Evolutionary conservation across 2,888 invertebrate species (phyloP).

Genomic region (Sesamia inferens): DNA sequence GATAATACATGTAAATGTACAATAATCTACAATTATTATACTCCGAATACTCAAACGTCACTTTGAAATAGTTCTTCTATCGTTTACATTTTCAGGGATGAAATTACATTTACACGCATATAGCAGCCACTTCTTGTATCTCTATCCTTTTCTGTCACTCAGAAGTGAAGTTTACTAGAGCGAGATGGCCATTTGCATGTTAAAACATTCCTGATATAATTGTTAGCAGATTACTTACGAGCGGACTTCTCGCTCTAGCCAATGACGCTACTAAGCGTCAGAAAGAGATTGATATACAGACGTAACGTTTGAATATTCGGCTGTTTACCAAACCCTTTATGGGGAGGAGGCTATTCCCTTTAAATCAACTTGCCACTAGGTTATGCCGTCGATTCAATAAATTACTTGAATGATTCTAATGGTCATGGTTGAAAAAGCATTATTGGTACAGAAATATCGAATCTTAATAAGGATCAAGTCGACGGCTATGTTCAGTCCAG

Average conservation of each 20-base stretch:
- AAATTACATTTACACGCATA: not conserved
- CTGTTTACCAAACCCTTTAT: slow-evolving; percentile 20
- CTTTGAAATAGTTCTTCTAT: not conserved
- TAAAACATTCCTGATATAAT: not conserved
- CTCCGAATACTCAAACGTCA: slow-evolving; percentile 16
- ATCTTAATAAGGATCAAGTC: not conserved
- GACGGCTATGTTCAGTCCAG: slow-evolving; percentile 3
- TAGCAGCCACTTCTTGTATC: not conserved
- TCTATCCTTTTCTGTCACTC: not conserved
- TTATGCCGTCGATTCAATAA: slow-evolving; percentile 53
- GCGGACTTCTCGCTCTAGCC: not conserved
- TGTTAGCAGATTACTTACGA: not conserved
- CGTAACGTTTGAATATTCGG: slow-evolving; percentile 16
- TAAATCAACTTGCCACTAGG: slow-evolving; percentile 55
- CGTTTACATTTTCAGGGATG: not conserved
- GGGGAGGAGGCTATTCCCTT: slow-evolving; percentile 66
- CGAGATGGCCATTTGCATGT: not conserved
- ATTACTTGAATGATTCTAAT: slow-evolving; percentile 35
- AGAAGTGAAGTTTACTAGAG: not conserved
- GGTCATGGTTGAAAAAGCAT: slow-evolving; percentile 45
- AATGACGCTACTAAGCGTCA: not conserved
- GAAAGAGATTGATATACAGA: not conserved
- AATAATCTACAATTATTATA: slow-evolving; percentile 33
- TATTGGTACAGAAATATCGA: not conserved
- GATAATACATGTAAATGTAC: slow-evolving; percentile 25